phyloP scores from a whole-genome alignment of 2,797 vertebrate genomes.

The Centropyge bicolor region DNA sequence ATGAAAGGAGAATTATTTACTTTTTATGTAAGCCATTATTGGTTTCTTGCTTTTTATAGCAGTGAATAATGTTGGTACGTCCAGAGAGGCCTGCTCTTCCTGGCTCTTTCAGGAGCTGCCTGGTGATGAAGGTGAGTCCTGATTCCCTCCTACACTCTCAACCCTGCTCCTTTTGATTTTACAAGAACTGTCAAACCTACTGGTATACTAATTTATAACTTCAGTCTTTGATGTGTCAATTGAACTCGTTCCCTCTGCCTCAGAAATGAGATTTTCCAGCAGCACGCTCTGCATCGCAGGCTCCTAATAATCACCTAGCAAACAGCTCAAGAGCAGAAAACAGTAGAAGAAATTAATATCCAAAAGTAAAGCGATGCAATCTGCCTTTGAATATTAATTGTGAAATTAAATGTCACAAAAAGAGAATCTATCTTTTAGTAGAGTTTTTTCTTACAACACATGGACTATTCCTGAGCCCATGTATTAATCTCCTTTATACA shows the following conservation, averaged over 20 bases:
- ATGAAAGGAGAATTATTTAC: background rate
- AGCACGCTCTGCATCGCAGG: background rate
- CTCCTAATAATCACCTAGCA: slow-evolving; percentile 10
- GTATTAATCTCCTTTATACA: no score
- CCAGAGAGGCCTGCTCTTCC: background rate
- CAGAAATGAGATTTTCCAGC: slow-evolving; percentile 11
- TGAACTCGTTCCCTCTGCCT: slow-evolving; percentile 11
- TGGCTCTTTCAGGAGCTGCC: background rate
- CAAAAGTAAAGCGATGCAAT: slow-evolving; percentile 17
- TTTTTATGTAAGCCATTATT: background rate
- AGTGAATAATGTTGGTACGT: background rate
- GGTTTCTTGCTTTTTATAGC: slow-evolving; percentile 7
- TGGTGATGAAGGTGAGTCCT: slow-evolving; percentile 10
- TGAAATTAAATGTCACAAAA: slow-evolving; percentile 25
- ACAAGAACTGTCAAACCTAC: slow-evolving; percentile 1
- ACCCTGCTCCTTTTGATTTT: slow-evolving; percentile 5
- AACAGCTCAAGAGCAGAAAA: slow-evolving; percentile 5
- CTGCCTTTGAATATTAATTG: slow-evolving; percentile 20
- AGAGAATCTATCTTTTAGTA: background rate
- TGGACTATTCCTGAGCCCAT: no score
- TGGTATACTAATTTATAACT: slow-evolving; percentile 5
- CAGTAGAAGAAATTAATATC: background rate
- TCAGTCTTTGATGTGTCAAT: slow-evolving; percentile 35
- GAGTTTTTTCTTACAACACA: background rate
- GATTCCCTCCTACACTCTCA: slow-evolving; percentile 12